A percentile compares a stretch with the other conserved stretches of the same genome.
phyloP scores from a whole-genome alignment of 1,140 invertebrate genomes.

The Magallana angulata region DNA sequence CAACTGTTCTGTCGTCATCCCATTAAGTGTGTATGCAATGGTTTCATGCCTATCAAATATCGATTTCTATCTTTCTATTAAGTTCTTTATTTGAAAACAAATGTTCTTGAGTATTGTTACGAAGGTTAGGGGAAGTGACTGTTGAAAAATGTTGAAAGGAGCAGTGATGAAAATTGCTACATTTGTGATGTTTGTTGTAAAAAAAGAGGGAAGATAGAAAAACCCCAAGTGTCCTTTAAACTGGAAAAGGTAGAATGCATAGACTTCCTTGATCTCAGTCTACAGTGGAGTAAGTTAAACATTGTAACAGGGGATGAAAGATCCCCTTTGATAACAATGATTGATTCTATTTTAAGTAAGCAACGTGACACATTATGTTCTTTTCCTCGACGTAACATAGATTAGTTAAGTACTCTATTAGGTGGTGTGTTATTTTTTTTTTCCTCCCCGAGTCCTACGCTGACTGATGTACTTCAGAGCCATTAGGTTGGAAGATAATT shows the following conservation, averaged over 20 bases:
- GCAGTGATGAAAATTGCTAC: not conserved
- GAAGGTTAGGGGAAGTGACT: not conserved
- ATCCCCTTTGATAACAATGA: constrained; percentile 36
- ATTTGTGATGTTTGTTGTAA: not conserved
- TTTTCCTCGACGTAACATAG: not conserved
- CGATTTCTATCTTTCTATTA: too few relatives aligned
- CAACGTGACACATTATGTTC: constrained; percentile 24
- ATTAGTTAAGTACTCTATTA: constrained; percentile 6
- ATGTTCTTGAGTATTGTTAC: too few relatives aligned
- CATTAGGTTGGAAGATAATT: constrained; percentile 1
- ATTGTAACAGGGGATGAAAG: not conserved
- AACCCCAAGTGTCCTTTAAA: not conserved
- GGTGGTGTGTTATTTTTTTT: constrained; percentile 1
- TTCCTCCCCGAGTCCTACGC: not conserved
- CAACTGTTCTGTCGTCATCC: too few relatives aligned
- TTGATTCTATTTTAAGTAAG: constrained; percentile 25
- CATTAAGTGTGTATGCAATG: too few relatives aligned
- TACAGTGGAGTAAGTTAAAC: not conserved
- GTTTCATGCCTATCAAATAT: too few relatives aligned
- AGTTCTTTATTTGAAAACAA: too few relatives aligned
- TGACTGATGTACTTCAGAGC: not conserved
- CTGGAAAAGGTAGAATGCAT: not conserved
- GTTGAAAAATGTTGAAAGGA: not conserved
- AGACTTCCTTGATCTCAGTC: not conserved
- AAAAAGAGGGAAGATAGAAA: not conserved